These are phyloP conservation scores for Clupea harengus DNA, from an alignment of 2,113 vertebrate species.

Conservation along the genomic window DNA sequence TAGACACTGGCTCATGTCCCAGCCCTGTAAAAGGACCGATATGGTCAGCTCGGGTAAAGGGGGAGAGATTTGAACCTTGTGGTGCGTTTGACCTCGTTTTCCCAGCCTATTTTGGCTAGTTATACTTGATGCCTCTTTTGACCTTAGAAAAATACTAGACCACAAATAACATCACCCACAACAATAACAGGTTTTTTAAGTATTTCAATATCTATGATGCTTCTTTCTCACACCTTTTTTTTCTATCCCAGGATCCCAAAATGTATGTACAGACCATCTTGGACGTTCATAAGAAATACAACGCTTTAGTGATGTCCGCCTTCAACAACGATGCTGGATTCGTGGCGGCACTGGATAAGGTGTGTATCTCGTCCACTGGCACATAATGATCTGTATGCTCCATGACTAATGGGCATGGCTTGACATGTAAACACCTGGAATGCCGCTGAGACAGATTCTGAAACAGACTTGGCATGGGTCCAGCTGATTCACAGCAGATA, in stretches of 20 bases:
- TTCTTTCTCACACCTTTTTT: background rate
- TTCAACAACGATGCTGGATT: constrained; percentile 99
- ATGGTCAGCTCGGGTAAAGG: background rate
- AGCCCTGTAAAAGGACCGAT: background rate
- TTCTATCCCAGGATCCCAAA: constrained; percentile 86
- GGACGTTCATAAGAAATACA: constrained; percentile 98
- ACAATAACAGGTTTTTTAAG: background rate
- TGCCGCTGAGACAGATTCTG: too few relatives aligned
- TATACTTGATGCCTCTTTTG: background rate
- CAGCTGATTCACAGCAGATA: too few relatives aligned
- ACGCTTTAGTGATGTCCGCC: constrained; percentile 96
- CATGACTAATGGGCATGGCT: too few relatives aligned
- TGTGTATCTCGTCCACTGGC: constrained; percentile 44
- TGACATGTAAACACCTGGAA: too few relatives aligned
- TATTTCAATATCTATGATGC: background rate
- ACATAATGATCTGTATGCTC: background rate
- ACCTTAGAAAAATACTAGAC: background rate
- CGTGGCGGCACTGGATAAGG: constrained; percentile 95
- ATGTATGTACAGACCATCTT: constrained; percentile 98
- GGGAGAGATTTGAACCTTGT: background rate
- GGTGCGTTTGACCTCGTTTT: background rate
- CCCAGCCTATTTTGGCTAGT: background rate
- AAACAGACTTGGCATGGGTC: too few relatives aligned
- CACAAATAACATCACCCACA: background rate
- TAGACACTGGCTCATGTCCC: background rate